Evolutionary conservation across 2,113 vertebrate species (phyloP).

Genomic region (Pyxicephalus adspersus): DNA sequence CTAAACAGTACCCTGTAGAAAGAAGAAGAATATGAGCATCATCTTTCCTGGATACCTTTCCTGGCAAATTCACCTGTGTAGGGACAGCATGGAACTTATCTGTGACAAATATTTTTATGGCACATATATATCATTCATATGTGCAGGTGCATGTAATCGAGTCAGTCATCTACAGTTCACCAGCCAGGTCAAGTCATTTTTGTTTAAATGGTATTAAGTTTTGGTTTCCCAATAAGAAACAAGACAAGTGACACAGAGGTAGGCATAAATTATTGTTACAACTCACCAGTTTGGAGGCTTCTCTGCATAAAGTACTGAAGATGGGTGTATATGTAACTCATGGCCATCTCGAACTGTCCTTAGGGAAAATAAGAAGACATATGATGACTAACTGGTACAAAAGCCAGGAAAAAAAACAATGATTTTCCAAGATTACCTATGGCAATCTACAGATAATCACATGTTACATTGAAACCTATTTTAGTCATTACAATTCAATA

Average conservation of each 20-base stretch:
- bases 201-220: background rate
- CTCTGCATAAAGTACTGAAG: slow-evolving; percentile 91
- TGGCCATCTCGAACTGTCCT: slow-evolving; percentile 96
- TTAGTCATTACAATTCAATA: too few relatives aligned
- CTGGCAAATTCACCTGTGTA: too few relatives aligned
- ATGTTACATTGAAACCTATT: too few relatives aligned
- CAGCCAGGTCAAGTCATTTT: background rate
- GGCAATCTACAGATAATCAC: too few relatives aligned
- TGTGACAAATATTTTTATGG: too few relatives aligned
- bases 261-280: background rate
- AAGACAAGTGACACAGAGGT: background rate
- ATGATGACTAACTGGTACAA: background rate
- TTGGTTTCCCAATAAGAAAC: background rate
- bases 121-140: too few relatives aligned
- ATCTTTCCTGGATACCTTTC: too few relatives aligned
- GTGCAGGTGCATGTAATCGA: background rate
- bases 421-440: too few relatives aligned
- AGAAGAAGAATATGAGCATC: background rate
- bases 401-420: too few relatives aligned
- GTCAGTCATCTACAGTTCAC: background rate
- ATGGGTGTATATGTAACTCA: slow-evolving; percentile 94
- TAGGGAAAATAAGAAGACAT: slow-evolving; percentile 54
- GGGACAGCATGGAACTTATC: too few relatives aligned
- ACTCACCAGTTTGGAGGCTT: slow-evolving; percentile 95
- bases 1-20: slow-evolving; percentile 92